A percentile compares a stretch with the other conserved stretches of the same genome.
These are phyloP conservation scores for Bubo bubo DNA, from an alignment of 2,113 vertebrate genomes.

Conservation along the genomic window DNA sequence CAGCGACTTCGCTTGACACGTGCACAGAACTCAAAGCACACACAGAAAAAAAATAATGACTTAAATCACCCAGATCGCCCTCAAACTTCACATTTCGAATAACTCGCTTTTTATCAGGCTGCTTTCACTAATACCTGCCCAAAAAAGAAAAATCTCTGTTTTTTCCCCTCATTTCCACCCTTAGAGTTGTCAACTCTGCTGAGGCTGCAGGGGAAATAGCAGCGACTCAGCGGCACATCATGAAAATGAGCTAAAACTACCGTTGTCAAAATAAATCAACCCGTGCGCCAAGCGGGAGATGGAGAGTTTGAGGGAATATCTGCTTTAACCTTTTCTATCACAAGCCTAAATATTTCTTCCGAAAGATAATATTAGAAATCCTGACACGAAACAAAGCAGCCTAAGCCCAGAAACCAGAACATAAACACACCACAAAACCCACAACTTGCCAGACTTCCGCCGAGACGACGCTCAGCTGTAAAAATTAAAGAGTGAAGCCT, in stretches of 20 bases:
- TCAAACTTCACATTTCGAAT: neutral
- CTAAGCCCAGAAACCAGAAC: neutral
- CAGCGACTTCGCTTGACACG: fast-evolving
- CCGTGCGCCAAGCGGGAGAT: fast-evolving
- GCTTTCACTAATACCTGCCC: neutral
- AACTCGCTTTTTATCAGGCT: neutral
- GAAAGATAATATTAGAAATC: neutral
- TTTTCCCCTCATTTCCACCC: neutral
- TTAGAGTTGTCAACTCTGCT: neutral
- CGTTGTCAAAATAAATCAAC: neutral
- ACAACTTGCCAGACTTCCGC: neutral
- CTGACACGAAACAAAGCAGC: neutral
- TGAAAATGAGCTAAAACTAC: neutral
- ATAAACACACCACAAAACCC: neutral
- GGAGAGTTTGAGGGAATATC: neutral
- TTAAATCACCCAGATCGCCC: fast-evolving
- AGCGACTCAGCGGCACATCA: neutral
- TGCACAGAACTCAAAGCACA: fast-evolving
- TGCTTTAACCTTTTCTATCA: neutral
- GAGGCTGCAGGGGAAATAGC: neutral
- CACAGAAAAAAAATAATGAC: neutral
- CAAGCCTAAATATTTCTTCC: fast-evolving
- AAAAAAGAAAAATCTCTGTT: neutral
- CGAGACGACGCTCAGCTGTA: fast-evolving
- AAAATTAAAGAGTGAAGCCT: neutral